phyloP scores from a whole-genome alignment of 2,797 vertebrate genomes.

The Crocodylus rhombifer region DNA sequence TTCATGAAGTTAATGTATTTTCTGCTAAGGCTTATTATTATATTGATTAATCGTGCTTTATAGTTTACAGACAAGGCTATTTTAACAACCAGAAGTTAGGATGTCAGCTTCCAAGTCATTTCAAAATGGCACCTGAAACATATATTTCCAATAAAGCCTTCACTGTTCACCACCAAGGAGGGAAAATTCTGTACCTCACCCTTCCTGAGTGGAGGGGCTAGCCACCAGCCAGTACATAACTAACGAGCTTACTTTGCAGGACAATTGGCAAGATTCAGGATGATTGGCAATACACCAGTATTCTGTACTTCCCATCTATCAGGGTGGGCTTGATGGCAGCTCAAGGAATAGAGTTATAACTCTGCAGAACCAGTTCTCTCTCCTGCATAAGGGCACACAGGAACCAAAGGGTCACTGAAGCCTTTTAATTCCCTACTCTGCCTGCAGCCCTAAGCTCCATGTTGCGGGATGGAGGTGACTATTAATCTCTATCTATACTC shows the following conservation, averaged over 20 bases:
- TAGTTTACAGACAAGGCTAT: constrained; percentile 2
- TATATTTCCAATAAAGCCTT: background rate
- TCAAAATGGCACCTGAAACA: background rate
- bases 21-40: constrained; percentile 37
- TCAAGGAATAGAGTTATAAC: background rate
- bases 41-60: constrained; percentile 34
- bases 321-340: background rate
- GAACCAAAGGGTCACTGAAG: background rate
- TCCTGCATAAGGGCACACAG: background rate
- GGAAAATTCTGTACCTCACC: background rate
- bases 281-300: no score
- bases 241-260: no score
- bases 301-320: no score
- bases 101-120: background rate
- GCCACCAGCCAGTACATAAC: background rate
- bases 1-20: constrained; percentile 41
- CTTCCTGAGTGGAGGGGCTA: constrained; percentile 38
- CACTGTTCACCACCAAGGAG: background rate
- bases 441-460: background rate
- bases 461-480: background rate
- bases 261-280: background rate
- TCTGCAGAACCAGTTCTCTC: background rate
- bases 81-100: constrained; percentile 5
- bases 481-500: background rate
- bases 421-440: background rate